phyloP scores from a whole-genome alignment of 2,113 vertebrate species.

The Bettongia penicillata region DNA sequence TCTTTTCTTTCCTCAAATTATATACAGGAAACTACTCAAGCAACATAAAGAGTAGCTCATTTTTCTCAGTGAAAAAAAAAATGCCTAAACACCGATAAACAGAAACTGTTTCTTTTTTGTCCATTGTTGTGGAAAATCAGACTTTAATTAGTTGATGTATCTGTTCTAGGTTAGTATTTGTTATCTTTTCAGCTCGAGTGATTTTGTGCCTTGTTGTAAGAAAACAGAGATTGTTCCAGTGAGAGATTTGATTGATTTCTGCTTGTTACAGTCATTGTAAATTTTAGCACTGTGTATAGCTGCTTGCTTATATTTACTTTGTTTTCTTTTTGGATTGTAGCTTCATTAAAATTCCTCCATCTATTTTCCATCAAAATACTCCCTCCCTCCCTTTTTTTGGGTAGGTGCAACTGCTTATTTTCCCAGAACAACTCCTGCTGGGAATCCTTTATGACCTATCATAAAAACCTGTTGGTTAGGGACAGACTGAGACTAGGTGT shows the following conservation, averaged over 20 bases:
- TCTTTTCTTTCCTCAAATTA: slow-evolving; percentile 29
- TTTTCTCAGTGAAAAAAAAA: background rate
- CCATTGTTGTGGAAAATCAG: slow-evolving; percentile 33
- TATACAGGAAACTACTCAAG: slow-evolving; percentile 45
- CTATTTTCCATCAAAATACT: slow-evolving; percentile 60
- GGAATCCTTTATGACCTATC: slow-evolving; percentile 67
- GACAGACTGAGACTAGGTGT: slow-evolving; percentile 57
- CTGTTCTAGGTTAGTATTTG: slow-evolving; percentile 60
- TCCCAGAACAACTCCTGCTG: slow-evolving; percentile 66
- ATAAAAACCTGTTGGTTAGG: slow-evolving; percentile 71
- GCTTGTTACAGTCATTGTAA: slow-evolving; percentile 63
- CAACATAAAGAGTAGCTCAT: background rate
- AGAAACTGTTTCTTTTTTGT: background rate
- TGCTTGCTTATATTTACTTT: slow-evolving; percentile 71
- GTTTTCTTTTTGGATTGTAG: slow-evolving; percentile 64
- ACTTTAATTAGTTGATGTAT: slow-evolving; percentile 61
- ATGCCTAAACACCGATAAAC: slow-evolving; percentile 17
- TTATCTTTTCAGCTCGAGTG: slow-evolving; percentile 51
- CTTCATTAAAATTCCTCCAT: slow-evolving; percentile 78
- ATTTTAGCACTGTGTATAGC: slow-evolving; percentile 60
- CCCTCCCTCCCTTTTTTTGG: slow-evolving; percentile 52
- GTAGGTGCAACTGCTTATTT: slow-evolving; percentile 61
- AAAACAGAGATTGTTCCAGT: slow-evolving; percentile 62
- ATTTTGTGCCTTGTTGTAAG: slow-evolving; percentile 58
- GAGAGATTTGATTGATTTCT: slow-evolving; percentile 76